These are phyloP conservation scores for Agrilus cyanescens DNA, from an alignment of 2,888 invertebrate genomes.

Conservation along the genomic window DNA sequence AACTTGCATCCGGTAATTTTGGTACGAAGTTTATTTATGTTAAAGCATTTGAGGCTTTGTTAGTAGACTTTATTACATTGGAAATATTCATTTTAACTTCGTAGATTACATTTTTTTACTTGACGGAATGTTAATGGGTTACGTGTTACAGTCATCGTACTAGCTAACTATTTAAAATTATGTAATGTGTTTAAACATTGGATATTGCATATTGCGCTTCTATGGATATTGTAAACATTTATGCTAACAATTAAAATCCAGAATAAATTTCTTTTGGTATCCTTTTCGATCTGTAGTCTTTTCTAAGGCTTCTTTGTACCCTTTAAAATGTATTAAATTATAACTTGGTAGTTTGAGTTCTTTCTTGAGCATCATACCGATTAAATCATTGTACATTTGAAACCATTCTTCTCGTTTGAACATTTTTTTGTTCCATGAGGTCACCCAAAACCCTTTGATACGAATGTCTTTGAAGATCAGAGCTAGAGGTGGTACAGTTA, in stretches of 20 bases:
- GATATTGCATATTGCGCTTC: too few relatives aligned
- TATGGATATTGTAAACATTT: too few relatives aligned
- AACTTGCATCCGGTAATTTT: slow-evolving; percentile 41
- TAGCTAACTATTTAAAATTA: too few relatives aligned
- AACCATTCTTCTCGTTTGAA: slow-evolving; percentile 42
- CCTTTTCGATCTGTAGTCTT: slow-evolving; percentile 58
- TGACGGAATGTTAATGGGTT: background rate
- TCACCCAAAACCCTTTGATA: slow-evolving; percentile 82
- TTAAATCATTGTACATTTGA: slow-evolving; percentile 67
- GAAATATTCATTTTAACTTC: slow-evolving; percentile 1
- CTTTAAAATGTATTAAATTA: slow-evolving; percentile 55
- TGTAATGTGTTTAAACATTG: too few relatives aligned
- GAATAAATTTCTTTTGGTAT: slow-evolving; percentile 70
- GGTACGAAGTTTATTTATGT: background rate
- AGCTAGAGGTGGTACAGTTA: slow-evolving; percentile 66
- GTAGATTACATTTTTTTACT: slow-evolving; percentile 7
- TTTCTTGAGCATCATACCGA: slow-evolving; percentile 54
- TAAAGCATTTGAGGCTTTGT: too few relatives aligned
- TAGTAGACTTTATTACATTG: too few relatives aligned
- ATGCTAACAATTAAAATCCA: slow-evolving; percentile 37
- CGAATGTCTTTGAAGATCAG: slow-evolving; percentile 74
- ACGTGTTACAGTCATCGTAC: too few relatives aligned
- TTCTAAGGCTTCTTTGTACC: slow-evolving; percentile 63
- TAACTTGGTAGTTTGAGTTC: slow-evolving; percentile 63
- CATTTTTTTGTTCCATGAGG: slow-evolving; percentile 65